A percentile compares a stretch with the other conserved stretches of the same genome.
Conservation (phyloP, 2,888 invertebrate genomes). For the Drosophila putrida region DNA sequence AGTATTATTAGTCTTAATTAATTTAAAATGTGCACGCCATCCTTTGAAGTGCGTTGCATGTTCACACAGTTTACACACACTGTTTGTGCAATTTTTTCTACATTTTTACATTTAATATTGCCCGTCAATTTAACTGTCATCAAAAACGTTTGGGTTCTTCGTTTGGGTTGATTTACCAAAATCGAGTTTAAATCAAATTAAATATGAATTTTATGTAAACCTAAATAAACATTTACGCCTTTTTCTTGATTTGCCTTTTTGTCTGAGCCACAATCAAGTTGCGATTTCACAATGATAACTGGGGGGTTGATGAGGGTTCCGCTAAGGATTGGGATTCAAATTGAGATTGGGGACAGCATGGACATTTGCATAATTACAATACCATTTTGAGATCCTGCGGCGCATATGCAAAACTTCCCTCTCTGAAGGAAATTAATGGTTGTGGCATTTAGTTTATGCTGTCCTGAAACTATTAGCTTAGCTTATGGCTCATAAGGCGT, state of each 20-base stretch:
- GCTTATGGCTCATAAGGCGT: constrained; percentile 48
- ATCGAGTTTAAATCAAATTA: constrained; percentile 56
- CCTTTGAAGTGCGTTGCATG: constrained; percentile 28
- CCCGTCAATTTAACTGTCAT: constrained; percentile 19
- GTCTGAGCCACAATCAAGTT: constrained; percentile 50
- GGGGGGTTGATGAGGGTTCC: constrained; percentile 47
- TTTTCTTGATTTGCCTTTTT: constrained; percentile 4
- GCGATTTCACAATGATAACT: constrained; percentile 68
- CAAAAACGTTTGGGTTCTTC: constrained; percentile 25
- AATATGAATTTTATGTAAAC: constrained; percentile 47
- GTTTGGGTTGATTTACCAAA: constrained; percentile 27
- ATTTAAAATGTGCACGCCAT: constrained; percentile 55
- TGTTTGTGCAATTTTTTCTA: constrained; percentile 14
- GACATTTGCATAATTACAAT: constrained; percentile 73
- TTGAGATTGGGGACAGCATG: constrained; percentile 17
- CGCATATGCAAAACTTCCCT: constrained; percentile 53
- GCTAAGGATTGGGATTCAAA: constrained; percentile 12
- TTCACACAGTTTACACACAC: constrained; percentile 13
- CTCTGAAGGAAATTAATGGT: constrained; percentile 55
- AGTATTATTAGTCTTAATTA: constrained; percentile 65
- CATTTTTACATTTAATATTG: not conserved
- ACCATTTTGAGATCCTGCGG: constrained; percentile 24
- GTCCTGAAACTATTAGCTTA: constrained; percentile 49
- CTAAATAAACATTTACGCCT: constrained; percentile 58
- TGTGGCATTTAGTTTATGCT: constrained; percentile 48